These are phyloP conservation scores for Trichogramma dendrolimi DNA, from an alignment of 2,888 invertebrate genomes.

Conservation along the genomic window DNA sequence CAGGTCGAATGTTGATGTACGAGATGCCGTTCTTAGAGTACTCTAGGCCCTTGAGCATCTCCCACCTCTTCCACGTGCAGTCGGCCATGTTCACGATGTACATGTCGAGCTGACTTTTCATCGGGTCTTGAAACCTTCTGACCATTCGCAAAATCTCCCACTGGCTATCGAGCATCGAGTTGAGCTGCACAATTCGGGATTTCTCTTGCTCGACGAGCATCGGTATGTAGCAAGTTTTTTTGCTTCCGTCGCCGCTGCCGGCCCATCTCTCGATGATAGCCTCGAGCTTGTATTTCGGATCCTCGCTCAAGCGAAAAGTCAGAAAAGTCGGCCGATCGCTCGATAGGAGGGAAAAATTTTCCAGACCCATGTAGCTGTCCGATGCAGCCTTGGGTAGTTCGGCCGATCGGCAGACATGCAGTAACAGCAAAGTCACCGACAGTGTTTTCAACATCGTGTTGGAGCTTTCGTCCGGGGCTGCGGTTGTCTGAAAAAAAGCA, in stretches of 20 bases:
- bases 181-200: background rate
- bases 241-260: background rate
- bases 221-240: conserved; percentile 10
- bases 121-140: background rate
- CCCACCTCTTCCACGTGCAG: conserved; percentile 9
- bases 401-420: background rate
- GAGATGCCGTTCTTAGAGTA: conserved; percentile 1
- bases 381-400: background rate
- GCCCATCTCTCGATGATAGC: conserved; percentile 14
- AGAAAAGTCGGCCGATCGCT: conserved; percentile 5
- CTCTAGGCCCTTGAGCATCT: conserved; percentile 12
- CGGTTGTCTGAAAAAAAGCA: too few species aligned
- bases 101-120: conserved; percentile 6
- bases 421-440: background rate
- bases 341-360: conserved; percentile 11
- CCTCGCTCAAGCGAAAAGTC: background rate
- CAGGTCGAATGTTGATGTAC: background rate
- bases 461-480: too few species aligned
- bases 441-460: background rate
- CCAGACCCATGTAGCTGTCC: background rate
- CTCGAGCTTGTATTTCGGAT: background rate
- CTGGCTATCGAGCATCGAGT: background rate
- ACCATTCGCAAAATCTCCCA: conserved; percentile 12
- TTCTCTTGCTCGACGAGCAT: background rate
- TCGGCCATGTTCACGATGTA: conserved; percentile 15